Conservation (phyloP, 2,113 vertebrate genomes). For the Glaucomys volans region DNA sequence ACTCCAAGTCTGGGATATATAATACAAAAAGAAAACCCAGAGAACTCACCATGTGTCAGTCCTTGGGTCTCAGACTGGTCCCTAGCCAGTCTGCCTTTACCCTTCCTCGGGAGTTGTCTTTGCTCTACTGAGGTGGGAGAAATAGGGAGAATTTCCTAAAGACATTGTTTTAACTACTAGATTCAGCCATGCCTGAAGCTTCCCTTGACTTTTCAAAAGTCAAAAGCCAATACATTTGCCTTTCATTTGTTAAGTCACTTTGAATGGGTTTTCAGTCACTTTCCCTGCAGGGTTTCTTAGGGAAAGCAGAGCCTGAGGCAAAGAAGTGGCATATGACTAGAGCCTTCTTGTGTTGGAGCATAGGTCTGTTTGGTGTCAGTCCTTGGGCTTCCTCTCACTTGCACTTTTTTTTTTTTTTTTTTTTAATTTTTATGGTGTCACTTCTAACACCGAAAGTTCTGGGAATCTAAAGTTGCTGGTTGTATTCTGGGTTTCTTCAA, state of each 20-base stretch:
- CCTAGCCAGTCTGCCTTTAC: neutral
- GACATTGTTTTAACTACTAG: neutral
- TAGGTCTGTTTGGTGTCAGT: neutral
- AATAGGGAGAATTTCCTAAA: neutral
- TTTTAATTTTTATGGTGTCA: neutral
- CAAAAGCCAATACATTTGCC: neutral
- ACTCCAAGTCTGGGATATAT: neutral
- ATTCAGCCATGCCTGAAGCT: neutral
- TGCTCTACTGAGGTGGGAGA: neutral
- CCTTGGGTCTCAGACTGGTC: neutral
- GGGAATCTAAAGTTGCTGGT: neutral
- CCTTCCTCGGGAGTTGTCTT: neutral
- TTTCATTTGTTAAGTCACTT: constrained; percentile 23
- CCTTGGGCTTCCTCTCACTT: neutral
- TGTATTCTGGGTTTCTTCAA: neutral
- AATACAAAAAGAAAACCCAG: neutral
- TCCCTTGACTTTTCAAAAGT: neutral
- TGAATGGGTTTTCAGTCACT: neutral
- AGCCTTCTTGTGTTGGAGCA: neutral
- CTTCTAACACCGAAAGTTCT: neutral
- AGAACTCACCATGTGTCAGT: neutral
- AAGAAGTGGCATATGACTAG: neutral
- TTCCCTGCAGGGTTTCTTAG: neutral
- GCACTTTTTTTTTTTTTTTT: neutral
- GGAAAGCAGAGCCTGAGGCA: neutral